A percentile compares a stretch with the other conserved stretches of the same genome.
These are phyloP conservation scores for Cheilosia vernalis DNA, from an alignment of 2,888 invertebrate genomes.

Conservation along the genomic window DNA sequence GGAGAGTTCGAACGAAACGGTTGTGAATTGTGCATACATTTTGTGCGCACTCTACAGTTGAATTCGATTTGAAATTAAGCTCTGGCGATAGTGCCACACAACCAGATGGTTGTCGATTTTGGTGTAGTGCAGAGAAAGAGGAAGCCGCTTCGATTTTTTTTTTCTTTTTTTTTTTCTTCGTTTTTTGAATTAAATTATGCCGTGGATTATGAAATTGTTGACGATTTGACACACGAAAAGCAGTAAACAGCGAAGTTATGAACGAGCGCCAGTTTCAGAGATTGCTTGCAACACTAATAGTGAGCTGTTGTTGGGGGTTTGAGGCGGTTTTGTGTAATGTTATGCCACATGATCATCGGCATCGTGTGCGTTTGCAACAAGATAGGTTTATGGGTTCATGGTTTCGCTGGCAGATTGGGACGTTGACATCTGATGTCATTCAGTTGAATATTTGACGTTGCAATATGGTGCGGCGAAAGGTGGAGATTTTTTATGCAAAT, in stretches of 20 bases:
- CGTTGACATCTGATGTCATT: conserved; percentile 42
- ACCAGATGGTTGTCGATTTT: conserved; percentile 25
- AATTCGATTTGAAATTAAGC: conserved; percentile 34
- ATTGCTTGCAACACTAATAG: conserved; percentile 48
- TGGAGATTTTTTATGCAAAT: no score
- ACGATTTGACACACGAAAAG: conserved; percentile 59
- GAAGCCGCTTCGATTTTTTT: conserved; percentile 40
- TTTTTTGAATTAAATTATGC: conserved; percentile 50
- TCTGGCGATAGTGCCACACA: conserved; percentile 16
- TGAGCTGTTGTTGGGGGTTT: conserved; percentile 8
- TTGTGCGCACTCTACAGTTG: conserved; percentile 47
- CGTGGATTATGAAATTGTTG: conserved; percentile 60
- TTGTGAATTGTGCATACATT: conserved; percentile 32
- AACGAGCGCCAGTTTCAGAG: conserved; percentile 21
- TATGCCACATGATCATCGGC: conserved; percentile 24
- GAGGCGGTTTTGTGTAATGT: conserved; percentile 31
- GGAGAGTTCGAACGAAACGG: conserved; percentile 37
- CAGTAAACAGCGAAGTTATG: conserved; percentile 30
- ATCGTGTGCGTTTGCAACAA: conserved; percentile 32
- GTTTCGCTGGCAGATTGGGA: conserved; percentile 41
- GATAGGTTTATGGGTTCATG: conserved; percentile 45
- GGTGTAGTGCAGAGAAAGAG: conserved; percentile 38
- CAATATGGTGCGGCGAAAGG: no score
- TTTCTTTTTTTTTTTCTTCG: conserved; percentile 16
- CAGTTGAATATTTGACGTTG: no score